Evolutionary conservation across 2,113 vertebrate genomes (phyloP), one percentile per base, ranked within the genome.

Genomic region (Neotoma lepida): DNA sequence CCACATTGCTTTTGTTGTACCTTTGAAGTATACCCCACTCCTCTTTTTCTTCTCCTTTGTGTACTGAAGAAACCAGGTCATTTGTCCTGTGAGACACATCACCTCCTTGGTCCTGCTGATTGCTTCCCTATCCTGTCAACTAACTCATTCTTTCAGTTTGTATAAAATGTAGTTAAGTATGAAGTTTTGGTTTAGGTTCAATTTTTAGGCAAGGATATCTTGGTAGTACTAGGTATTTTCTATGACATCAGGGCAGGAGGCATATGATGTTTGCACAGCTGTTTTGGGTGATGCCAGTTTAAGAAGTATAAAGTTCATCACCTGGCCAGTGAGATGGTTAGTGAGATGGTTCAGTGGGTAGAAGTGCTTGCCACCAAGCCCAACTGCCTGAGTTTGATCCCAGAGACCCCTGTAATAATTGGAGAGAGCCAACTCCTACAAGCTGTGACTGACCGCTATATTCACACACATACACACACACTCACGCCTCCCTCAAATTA

Each of bases 131-230:
- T n/a, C 14, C 14, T 86, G 3, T 84, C 74, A 89, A 61, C 93
- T 78, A 71, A 73, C 46, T 86, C 54, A 2, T 41, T 93, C 28
- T 63, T 89, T 58, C 56, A 81, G 35, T 91, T 93, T 61, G 22
- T 86, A 0, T 89, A 71, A 92, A 87, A 76, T 82, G 49, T 66
- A 92, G 8, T 33, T 92, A 46, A 26, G 9, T 58, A 1, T 80
- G 49, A 73, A 93, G 33, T 85, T 14, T 80, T 78, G 18, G 76
- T 63, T 87, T 92, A 58, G 64, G 44, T 88, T 93, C 56, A 88
- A 20, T 76, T 84, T 91, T 91, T 66, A 74, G 61, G 41, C 54
- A 70, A 89, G 49, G 95, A n/a, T 68, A 54, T 15, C 24, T 73
- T 95, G 70, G 24, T 71, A 74, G 64, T 80, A 76, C 49, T 61